Percentiles rank a stretch among this genome's conserved stretches.
phyloP scores from a whole-genome alignment of 2,113 vertebrate species.

The Gavialis gangeticus region DNA sequence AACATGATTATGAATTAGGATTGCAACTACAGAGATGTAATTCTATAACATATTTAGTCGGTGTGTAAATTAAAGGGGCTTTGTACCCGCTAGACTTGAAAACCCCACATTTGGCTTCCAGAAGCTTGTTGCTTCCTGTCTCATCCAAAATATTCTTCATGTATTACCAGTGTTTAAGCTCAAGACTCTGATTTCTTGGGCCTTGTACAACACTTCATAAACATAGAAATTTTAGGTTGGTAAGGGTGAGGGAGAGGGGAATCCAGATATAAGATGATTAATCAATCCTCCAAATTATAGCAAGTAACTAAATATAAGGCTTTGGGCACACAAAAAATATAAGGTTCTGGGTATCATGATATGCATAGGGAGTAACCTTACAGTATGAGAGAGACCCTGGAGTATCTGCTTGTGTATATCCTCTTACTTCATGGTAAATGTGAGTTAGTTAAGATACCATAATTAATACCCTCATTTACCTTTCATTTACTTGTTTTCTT shows the following conservation, averaged over 20 bases:
- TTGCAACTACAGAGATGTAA: not conserved
- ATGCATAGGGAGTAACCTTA: no score
- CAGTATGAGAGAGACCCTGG: no score
- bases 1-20: not conserved
- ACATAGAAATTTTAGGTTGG: not conserved
- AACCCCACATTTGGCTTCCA: not conserved
- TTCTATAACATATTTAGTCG: not conserved
- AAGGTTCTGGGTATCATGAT: no score
- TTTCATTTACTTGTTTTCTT: no score
- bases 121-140: not conserved
- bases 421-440: no score
- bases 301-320: not conserved
- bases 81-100: not conserved
- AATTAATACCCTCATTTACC: no score
- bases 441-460: no score
- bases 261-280: not conserved
- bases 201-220: not conserved
- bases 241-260: no score
- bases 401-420: no score
- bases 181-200: not conserved
- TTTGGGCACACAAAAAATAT: no score
- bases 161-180: not conserved
- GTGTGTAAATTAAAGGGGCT: not conserved
- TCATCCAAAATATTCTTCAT: not conserved
- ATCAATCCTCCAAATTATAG: not conserved